Evolutionary conservation across 2,888 invertebrate genomes (phyloP).

Genomic region (Pachliopta kotzebuea): DNA sequence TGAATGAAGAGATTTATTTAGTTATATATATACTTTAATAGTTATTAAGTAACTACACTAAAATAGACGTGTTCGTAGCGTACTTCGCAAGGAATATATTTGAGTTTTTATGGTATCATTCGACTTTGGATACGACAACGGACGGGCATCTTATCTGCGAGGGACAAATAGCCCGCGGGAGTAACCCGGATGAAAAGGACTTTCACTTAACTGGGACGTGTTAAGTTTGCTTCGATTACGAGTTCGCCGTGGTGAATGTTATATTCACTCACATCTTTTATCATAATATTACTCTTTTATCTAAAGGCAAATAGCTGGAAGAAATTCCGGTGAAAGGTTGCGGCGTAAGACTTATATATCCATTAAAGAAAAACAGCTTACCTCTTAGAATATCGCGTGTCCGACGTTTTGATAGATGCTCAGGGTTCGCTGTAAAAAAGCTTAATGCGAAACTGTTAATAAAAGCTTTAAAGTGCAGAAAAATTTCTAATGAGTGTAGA

Average conservation of each 20-base stretch:
- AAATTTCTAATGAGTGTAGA: no score
- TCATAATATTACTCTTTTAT: constrained; percentile 26
- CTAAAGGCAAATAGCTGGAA: constrained; percentile 18
- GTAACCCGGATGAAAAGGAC: constrained; percentile 44
- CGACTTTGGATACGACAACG: constrained; percentile 36
- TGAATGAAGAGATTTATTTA: no score
- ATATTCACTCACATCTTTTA: constrained; percentile 36
- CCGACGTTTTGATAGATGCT: constrained; percentile 14
- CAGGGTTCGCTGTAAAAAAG: neutral
- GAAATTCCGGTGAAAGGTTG: constrained; percentile 17
- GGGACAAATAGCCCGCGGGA: constrained; percentile 48
- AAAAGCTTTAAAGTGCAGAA: neutral
- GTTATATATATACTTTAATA: neutral
- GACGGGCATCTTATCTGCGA: constrained; percentile 43
- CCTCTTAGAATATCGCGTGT: constrained; percentile 10
- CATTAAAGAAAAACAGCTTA: constrained; percentile 17
- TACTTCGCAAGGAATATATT: neutral
- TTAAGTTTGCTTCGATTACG: constrained; percentile 39
- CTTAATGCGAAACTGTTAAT: constrained; percentile 5
- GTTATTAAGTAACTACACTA: neutral
- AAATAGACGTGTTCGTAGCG: neutral
- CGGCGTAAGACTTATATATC: constrained; percentile 12
- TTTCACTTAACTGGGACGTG: constrained; percentile 43
- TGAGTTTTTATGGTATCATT: constrained; percentile 17
- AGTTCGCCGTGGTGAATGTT: constrained; percentile 37